These are phyloP conservation scores for Stomatorhinus ivindoensis DNA, from an alignment of 2,113 vertebrate species.

Conservation along the genomic window DNA sequence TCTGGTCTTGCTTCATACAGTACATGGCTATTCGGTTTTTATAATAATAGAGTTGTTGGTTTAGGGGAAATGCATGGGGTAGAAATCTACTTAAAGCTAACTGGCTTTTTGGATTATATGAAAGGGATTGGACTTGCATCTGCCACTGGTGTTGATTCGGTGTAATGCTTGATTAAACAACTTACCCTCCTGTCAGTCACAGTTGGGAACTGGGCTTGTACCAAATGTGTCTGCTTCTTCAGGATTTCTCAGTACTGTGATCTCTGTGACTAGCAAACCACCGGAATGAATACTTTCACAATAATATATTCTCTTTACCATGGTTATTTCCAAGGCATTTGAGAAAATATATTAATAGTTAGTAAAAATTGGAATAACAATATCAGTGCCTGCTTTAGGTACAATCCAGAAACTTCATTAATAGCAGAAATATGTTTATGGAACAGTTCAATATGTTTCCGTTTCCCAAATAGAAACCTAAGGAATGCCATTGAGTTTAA, in stretches of 20 bases:
- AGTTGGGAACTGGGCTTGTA: slow-evolving; percentile 56
- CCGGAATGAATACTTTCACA: background rate
- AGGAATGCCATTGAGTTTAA: background rate
- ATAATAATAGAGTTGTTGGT: slow-evolving; percentile 40
- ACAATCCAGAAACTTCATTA: background rate
- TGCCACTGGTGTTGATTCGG: slow-evolving; percentile 56
- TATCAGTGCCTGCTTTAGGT: background rate
- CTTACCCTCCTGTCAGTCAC: slow-evolving; percentile 62
- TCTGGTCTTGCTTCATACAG: slow-evolving; percentile 28
- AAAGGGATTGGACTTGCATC: slow-evolving; percentile 60
- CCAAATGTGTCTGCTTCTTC: slow-evolving; percentile 30
- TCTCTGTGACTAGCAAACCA: slow-evolving; percentile 20
- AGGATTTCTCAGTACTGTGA: slow-evolving; percentile 54
- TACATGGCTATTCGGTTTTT: slow-evolving; percentile 22
- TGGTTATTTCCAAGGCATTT: background rate
- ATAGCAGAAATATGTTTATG: background rate
- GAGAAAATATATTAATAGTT: background rate
- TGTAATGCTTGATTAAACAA: slow-evolving; percentile 64
- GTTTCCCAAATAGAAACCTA: background rate
- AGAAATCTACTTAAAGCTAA: slow-evolving; percentile 49
- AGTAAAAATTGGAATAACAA: background rate
- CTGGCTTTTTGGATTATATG: slow-evolving; percentile 50
- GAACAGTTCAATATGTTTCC: background rate
- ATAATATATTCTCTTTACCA: background rate
- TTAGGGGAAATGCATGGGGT: slow-evolving; percentile 31